Evolutionary conservation across 2,888 invertebrate species (phyloP), one percentile per base, ranked within the genome.

Genomic region (Plebejus argus): DNA sequence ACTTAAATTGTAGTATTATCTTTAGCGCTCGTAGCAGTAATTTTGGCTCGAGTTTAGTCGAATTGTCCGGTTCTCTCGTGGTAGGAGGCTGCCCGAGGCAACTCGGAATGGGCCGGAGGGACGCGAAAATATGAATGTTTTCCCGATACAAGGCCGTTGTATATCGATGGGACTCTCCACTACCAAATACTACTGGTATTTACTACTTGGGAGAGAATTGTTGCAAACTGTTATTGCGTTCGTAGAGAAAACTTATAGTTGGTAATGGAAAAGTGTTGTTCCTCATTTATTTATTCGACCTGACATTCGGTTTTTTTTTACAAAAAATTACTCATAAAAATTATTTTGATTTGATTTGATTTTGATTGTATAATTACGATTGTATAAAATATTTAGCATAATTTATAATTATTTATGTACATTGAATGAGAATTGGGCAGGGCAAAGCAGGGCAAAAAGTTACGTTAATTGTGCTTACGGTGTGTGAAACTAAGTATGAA

Each of bases 101-200:
- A 33, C 66, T 66, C 15, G 66, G 28, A 66, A 18, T 66, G 66
- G 66, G 66, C 66, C 66, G 15, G 15, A 66, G 66, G 28, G 66
- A 66, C 66, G 33, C 66, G 28, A 33, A 33, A 66, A 66, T 66
- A 66, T 61, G 61, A 61, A 61, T 61, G 61, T 61, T 61, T 66
- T 66, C 66, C 66, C 66, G 28, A 66, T 66, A 66, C 66, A 66
- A 66, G 66, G 66, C 66, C 66, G 66, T 66, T 66, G 66, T 33
- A 66, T 33, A 28, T 66, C 66, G 66, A 66, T 66, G 28, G 66
- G 28, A 18, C 66, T 12, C 66, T 66, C 28, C 28, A 28, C 28
- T 33, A 66, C 66, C 66, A 33, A 66, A 66, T 33, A 66, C 23
- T 61, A 61, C 28, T 66, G 33, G 66, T 66, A 66, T 66, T 66